Percentiles rank a stretch among this genome's conserved stretches.
These are phyloP conservation scores for Darevskia mixta DNA, from an alignment of 2,797 vertebrate species.

Conservation along the genomic window DNA sequence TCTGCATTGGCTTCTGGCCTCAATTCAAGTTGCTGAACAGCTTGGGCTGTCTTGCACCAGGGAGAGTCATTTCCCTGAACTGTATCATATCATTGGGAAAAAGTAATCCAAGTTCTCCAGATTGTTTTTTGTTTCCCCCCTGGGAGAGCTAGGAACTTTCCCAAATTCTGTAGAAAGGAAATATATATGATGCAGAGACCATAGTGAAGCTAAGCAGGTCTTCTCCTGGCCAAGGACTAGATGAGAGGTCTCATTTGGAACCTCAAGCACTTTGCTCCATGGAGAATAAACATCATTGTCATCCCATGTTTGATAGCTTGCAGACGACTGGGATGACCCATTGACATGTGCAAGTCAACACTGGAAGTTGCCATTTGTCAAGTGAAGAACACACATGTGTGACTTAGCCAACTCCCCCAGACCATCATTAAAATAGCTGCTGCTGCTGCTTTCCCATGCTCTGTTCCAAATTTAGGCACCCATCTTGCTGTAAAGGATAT, in stretches of 20 bases:
- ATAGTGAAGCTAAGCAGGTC: background rate
- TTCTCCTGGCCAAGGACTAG: background rate
- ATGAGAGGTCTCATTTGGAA: background rate
- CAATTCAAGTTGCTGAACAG: background rate
- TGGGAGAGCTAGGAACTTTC: background rate
- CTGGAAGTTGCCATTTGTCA: background rate
- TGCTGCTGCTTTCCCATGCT: too few species aligned
- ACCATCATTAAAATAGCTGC: background rate
- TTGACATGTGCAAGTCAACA: background rate
- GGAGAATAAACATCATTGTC: background rate
- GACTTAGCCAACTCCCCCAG: too few species aligned
- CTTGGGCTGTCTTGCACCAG: background rate
- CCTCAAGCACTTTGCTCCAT: background rate
- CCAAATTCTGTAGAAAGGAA: background rate
- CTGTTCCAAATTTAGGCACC: background rate
- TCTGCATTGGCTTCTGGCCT: background rate
- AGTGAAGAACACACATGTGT: background rate
- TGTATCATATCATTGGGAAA: background rate
- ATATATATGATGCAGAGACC: background rate
- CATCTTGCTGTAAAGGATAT: too few species aligned
- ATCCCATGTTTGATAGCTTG: too few species aligned
- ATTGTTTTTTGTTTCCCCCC: background rate
- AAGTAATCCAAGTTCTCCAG: background rate
- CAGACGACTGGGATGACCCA: background rate
- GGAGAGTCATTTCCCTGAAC: background rate